phyloP scores from a whole-genome alignment of 2,797 vertebrate genomes.

The Acanthornis magna region DNA sequence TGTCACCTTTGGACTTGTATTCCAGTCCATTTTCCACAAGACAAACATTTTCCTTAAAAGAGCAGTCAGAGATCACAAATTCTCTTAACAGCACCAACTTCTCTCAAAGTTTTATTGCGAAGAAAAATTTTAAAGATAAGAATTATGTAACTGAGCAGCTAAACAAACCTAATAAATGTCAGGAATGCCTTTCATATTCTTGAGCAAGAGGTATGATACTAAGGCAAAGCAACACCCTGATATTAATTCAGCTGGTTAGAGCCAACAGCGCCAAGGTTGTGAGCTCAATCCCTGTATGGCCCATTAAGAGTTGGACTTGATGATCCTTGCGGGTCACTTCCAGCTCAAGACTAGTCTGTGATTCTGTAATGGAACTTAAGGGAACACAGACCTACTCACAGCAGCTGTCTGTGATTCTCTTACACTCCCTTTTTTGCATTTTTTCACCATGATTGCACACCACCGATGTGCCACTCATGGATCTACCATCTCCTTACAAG shows the following conservation, averaged over 20 bases:
- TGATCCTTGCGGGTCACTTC: too few species aligned
- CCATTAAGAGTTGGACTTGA: rapidly evolving
- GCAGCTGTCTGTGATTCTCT: not conserved
- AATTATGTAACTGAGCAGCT: not conserved
- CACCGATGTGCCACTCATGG: rapidly evolving
- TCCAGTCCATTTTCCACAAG: not conserved
- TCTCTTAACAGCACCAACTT: not conserved
- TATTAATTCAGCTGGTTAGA: not conserved
- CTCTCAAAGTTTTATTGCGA: not conserved
- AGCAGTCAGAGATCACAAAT: not conserved
- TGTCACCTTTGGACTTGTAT: not conserved
- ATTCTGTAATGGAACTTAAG: not conserved
- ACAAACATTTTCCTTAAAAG: not conserved
- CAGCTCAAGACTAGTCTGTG: not conserved
- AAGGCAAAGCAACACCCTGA: not conserved
- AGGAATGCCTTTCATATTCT: not conserved
- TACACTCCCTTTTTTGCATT: not conserved
- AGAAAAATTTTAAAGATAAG: not conserved
- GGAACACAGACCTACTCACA: not conserved
- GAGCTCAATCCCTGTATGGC: not conserved
- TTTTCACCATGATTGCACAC: not conserved
- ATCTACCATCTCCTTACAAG: not conserved
- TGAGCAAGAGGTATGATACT: not conserved
- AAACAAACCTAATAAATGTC: not conserved
- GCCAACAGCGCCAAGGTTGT: not conserved